Evolutionary conservation across 1,140 invertebrate species (phyloP).

Genomic region (Limonius californicus): DNA sequence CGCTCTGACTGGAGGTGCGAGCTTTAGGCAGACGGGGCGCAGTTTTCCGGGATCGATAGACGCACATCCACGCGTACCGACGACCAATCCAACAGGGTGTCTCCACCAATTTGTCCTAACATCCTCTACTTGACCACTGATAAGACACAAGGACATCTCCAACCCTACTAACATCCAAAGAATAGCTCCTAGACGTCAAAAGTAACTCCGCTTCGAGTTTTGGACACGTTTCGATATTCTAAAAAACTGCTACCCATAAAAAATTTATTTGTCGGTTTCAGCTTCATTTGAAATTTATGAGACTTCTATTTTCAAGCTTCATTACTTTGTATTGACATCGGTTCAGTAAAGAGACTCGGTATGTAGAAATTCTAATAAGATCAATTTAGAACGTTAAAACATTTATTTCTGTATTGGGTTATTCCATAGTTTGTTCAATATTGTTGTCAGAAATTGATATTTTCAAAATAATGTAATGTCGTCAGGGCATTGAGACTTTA

Average conservation of each 20-base stretch:
- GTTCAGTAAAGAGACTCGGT: too few species aligned
- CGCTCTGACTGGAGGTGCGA: conserved; percentile 31
- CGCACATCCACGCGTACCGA: conserved; percentile 31
- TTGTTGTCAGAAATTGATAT: too few species aligned
- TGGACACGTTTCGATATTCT: background rate
- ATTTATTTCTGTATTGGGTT: too few species aligned
- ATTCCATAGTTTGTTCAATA: too few species aligned
- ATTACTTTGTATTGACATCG: too few species aligned
- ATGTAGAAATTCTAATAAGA: too few species aligned
- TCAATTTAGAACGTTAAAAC: too few species aligned
- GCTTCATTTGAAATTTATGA: background rate
- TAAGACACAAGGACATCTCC: background rate
- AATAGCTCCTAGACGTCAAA: background rate
- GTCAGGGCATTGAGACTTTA: too few species aligned
- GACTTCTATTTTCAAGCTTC: background rate
- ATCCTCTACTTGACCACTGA: conserved; percentile 29
- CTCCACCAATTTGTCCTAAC: conserved; percentile 26
- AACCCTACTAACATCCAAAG: background rate
- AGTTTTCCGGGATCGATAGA: conserved; percentile 39
- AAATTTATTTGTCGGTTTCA: background rate
- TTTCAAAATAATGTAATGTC: too few species aligned
- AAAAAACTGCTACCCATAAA: too few species aligned
- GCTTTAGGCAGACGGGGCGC: conserved; percentile 33
- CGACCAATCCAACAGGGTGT: conserved; percentile 34
- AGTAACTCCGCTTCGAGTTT: background rate